Percentiles rank a stretch among this genome's conserved stretches.
These are phyloP conservation scores for Proctacanthus coquilletti DNA, from an alignment of 1,140 invertebrate species.

Conservation along the genomic window DNA sequence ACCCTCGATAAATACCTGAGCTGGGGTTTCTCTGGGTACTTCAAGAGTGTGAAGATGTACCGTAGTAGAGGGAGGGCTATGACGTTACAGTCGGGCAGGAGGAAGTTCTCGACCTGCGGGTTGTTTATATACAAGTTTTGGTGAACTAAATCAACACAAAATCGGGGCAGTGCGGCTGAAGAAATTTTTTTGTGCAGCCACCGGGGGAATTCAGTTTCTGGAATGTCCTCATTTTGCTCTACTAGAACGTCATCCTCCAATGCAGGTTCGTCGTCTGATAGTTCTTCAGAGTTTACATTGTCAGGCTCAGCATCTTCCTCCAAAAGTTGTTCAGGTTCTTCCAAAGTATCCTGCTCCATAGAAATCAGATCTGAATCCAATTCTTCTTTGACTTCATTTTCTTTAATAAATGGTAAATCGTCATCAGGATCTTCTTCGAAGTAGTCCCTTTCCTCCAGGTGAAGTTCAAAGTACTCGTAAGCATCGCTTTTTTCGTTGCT, in stretches of 20 bases:
- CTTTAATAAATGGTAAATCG: conserved; percentile 2
- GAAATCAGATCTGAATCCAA: conserved; percentile 7
- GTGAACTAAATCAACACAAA: conserved; percentile 49
- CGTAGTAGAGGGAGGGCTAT: conserved; percentile 45
- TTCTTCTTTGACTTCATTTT: conserved; percentile 10
- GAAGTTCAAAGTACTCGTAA: conserved; percentile 36
- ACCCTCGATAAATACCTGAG: conserved; percentile 22
- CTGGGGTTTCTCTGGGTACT: conserved; percentile 19
- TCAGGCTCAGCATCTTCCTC: conserved; percentile 6
- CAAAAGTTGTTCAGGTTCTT: conserved; percentile 6
- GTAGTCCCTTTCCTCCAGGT: conserved; percentile 9
- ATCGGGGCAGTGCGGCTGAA: conserved; percentile 38
- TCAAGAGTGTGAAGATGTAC: conserved; percentile 48
- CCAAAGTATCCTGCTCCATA: too few species aligned
- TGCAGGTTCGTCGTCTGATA: too few species aligned
- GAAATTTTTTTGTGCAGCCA: conserved; percentile 50
- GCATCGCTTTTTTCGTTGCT: conserved; percentile 36
- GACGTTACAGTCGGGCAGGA: conserved; percentile 38
- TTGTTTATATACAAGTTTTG: conserved; percentile 47
- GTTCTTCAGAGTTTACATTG: conserved; percentile 11
- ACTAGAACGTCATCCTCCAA: conserved; percentile 5
- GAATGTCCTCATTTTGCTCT: conserved; percentile 5
- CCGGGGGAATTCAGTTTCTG: conserved; percentile 32
- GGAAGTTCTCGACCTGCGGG: conserved; percentile 58
- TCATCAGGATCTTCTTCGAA: conserved; percentile 4